Conservation (phyloP, 2,797 vertebrate species). For the Erethizon dorsatum region DNA sequence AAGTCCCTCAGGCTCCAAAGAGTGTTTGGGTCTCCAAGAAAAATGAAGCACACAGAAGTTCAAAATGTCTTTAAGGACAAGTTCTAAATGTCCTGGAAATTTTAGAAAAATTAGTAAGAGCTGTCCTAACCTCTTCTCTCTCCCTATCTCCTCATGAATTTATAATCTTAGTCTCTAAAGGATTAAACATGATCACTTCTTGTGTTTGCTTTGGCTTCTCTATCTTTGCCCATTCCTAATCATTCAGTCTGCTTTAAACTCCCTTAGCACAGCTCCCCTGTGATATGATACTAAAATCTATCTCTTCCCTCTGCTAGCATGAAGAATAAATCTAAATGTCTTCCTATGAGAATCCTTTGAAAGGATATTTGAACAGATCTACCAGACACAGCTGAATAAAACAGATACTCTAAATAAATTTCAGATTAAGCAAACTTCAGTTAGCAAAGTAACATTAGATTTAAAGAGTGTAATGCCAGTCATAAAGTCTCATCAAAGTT, state of each 20-base stretch:
- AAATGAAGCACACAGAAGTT: neutral
- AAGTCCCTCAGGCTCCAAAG: neutral
- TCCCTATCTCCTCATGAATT: neutral
- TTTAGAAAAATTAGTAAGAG: neutral
- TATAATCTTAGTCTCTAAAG: neutral
- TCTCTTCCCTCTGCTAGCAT: neutral
- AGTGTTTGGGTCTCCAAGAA: neutral
- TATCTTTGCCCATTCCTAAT: neutral
- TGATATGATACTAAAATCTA: neutral
- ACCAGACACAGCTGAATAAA: neutral
- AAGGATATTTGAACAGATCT: conserved; percentile 7
- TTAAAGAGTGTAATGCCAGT: neutral
- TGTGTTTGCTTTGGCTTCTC: neutral
- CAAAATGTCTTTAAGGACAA: neutral
- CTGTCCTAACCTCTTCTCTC: neutral
- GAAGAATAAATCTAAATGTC: neutral
- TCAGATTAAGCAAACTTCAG: neutral
- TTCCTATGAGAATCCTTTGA: neutral
- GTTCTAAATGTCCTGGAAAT: neutral
- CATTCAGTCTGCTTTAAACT: neutral
- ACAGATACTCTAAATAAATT: neutral
- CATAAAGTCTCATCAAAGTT: neutral
- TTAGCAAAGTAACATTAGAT: neutral
- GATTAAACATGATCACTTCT: neutral
- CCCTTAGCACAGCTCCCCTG: neutral